Percentiles rank a stretch among this genome's conserved stretches.
These are phyloP conservation scores for Chitala chitala DNA, from an alignment of 2,113 vertebrate genomes.

Conservation along the genomic window DNA sequence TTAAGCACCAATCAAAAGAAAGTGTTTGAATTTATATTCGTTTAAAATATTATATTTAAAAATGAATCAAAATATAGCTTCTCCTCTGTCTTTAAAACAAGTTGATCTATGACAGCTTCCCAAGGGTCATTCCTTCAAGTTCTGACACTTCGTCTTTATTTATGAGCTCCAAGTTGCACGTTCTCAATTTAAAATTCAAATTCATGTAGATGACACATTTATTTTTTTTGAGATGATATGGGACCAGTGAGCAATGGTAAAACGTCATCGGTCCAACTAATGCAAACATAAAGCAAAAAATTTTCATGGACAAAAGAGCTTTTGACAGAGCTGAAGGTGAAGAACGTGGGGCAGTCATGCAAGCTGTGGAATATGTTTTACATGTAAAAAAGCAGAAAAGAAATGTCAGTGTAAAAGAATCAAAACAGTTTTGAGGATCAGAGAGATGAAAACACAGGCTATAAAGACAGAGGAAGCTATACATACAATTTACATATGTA, in stretches of 20 bases:
- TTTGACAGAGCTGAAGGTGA: neutral
- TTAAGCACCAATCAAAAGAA: too few relatives aligned
- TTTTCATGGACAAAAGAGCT: neutral
- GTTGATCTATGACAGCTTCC: constrained; percentile 42
- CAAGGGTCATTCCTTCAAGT: constrained; percentile 30
- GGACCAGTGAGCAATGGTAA: constrained; percentile 22
- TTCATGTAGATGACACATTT: constrained; percentile 47
- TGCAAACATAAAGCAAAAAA: neutral
- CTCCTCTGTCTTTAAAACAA: constrained; percentile 39
- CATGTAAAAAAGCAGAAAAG: too few relatives aligned
- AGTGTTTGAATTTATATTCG: too few relatives aligned
- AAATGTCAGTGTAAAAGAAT: too few relatives aligned
- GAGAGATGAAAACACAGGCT: too few relatives aligned
- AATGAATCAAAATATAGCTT: constrained; percentile 6
- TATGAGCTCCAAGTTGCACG: constrained; percentile 45
- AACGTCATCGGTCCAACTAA: neutral
- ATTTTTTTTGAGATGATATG: constrained; percentile 21
- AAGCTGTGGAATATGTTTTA: too few relatives aligned
- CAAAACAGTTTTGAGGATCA: too few relatives aligned
- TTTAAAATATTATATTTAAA: too few relatives aligned
- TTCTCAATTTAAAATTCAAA: constrained; percentile 56
- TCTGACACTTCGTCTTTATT: constrained; percentile 54
- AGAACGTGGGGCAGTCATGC: too few relatives aligned
- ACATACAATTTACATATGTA: too few relatives aligned
- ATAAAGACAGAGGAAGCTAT: too few relatives aligned